phyloP scores from a whole-genome alignment of 2,888 invertebrate species.

The Cheilosia variabilis region DNA sequence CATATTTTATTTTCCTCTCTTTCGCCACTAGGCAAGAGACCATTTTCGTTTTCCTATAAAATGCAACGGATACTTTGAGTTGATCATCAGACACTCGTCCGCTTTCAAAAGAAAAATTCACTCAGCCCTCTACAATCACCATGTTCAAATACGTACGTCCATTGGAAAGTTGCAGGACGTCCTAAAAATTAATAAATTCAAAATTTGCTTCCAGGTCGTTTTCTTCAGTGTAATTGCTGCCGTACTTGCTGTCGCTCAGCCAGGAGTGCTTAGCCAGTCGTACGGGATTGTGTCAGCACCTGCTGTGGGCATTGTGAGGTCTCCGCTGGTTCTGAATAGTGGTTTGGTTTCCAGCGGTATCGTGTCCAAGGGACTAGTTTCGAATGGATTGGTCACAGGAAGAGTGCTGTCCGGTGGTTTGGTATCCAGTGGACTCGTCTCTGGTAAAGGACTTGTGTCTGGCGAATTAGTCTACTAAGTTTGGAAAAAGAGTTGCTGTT shows the following conservation, averaged over 20 bases:
- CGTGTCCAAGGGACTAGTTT: constrained; percentile 16
- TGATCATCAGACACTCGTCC: constrained; percentile 39
- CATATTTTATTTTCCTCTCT: background rate
- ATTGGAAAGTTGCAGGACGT: background rate
- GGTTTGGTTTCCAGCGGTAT: constrained; percentile 23
- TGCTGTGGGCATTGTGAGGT: constrained; percentile 23
- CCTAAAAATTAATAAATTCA: background rate
- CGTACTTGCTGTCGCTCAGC: constrained; percentile 27
- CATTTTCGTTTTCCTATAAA: constrained; percentile 25
- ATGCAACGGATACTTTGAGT: background rate
- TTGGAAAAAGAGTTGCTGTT: too few species aligned
- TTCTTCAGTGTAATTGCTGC: constrained; percentile 26
- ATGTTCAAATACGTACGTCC: constrained; percentile 64
- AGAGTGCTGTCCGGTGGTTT: constrained; percentile 27
- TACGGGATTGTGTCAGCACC: constrained; percentile 51
- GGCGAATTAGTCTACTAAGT: constrained; percentile 17
- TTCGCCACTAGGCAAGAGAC: background rate
- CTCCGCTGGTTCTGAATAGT: constrained; percentile 19
- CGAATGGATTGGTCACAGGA: constrained; percentile 30
- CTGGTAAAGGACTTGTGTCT: constrained; percentile 15
- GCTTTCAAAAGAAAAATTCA: constrained; percentile 23
- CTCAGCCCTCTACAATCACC: constrained; percentile 5
- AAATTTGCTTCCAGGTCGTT: constrained; percentile 14
- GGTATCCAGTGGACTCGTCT: constrained; percentile 13
- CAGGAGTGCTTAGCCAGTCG: constrained; percentile 47